Percentiles rank a stretch among this genome's conserved stretches.
Evolutionary conservation across 2,797 vertebrate genomes (phyloP).

Genomic region (Momotus momota): DNA sequence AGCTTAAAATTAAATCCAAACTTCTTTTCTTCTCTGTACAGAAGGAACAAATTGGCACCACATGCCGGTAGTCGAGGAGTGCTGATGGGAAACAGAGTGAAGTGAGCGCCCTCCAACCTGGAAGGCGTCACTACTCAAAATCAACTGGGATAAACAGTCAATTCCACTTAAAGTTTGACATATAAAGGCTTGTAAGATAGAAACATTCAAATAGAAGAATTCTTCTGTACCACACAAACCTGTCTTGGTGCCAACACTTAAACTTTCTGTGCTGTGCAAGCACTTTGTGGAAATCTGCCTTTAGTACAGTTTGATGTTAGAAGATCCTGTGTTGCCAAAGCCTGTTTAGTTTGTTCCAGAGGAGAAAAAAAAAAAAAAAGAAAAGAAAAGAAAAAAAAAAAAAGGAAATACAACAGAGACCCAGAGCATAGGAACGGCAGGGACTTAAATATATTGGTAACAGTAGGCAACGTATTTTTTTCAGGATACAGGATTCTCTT

Average conservation of each 20-base stretch:
- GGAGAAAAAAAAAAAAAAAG: neutral
- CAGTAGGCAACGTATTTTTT: neutral
- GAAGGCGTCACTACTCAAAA: conserved; percentile 73
- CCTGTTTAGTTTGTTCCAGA: conserved; percentile 63
- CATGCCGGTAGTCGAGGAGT: conserved; percentile 73
- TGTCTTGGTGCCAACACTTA: conserved; percentile 70
- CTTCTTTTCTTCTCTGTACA: conserved; percentile 71
- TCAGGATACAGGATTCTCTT: neutral
- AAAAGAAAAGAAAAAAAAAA: neutral
- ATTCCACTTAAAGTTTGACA: conserved; percentile 73
- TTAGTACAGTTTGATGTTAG: conserved; percentile 62
- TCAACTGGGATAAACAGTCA: conserved; percentile 75
- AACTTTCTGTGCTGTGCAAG: conserved; percentile 76
- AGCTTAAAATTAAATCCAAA: conserved; percentile 82
- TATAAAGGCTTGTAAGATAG: conserved; percentile 69
- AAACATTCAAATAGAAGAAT: conserved; percentile 67
- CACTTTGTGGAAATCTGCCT: conserved; percentile 75
- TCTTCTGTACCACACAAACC: conserved; percentile 69
- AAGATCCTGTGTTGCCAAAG: conserved; percentile 60
- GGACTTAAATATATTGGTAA: neutral
- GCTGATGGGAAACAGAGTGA: conserved; percentile 79
- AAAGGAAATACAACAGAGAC: conserved; percentile 47
- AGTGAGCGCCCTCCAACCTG: conserved; percentile 69
- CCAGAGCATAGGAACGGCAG: neutral
- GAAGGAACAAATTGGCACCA: conserved; percentile 83